Evolutionary conservation across 2,888 invertebrate genomes (phyloP).

Genomic region (Caenorhabditis macrosperma): DNA sequence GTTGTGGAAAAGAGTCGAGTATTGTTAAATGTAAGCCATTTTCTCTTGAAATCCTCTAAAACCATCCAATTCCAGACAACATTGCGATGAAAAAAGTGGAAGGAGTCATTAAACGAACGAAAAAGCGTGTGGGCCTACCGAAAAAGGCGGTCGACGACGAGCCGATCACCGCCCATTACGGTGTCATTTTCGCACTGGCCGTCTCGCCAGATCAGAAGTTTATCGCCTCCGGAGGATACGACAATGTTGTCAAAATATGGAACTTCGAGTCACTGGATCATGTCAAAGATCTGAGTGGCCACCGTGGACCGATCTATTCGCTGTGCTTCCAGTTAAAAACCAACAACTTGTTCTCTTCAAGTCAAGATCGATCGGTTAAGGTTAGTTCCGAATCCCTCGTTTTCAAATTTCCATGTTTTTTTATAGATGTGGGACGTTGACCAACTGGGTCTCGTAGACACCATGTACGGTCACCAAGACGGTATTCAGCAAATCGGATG

Average conservation of each 20-base stretch:
- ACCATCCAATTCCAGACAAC: slow-evolving; percentile 66
- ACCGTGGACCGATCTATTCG: slow-evolving; percentile 73
- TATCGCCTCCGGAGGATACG: slow-evolving; percentile 74
- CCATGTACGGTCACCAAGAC: slow-evolving; percentile 90
- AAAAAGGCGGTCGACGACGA: slow-evolving; percentile 21
- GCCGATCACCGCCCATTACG: slow-evolving; percentile 64
- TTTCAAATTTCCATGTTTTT: background rate
- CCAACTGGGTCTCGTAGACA: slow-evolving; percentile 86
- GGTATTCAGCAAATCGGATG: slow-evolving; percentile 91
- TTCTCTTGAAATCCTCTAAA: background rate
- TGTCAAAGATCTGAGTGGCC: slow-evolving; percentile 72
- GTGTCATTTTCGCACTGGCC: slow-evolving; percentile 73
- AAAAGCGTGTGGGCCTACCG: slow-evolving; percentile 40
- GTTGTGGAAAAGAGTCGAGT: slow-evolving; percentile 76
- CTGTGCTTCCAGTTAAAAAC: slow-evolving; percentile 71
- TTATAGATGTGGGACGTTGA: slow-evolving; percentile 93
- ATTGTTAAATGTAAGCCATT: slow-evolving; percentile 74
- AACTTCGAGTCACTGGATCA: slow-evolving; percentile 70
- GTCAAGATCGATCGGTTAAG: slow-evolving; percentile 74
- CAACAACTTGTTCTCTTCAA: slow-evolving; percentile 74
- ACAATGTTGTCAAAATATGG: slow-evolving; percentile 76
- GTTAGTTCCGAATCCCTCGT: slow-evolving; percentile 33
- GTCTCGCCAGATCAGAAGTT: slow-evolving; percentile 75
- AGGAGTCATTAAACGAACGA: slow-evolving; percentile 67
- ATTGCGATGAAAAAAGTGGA: slow-evolving; percentile 66